Base-by-base conservation (phyloP, 2,888 invertebrate species). In the Odiellus spinosus region DNA sequence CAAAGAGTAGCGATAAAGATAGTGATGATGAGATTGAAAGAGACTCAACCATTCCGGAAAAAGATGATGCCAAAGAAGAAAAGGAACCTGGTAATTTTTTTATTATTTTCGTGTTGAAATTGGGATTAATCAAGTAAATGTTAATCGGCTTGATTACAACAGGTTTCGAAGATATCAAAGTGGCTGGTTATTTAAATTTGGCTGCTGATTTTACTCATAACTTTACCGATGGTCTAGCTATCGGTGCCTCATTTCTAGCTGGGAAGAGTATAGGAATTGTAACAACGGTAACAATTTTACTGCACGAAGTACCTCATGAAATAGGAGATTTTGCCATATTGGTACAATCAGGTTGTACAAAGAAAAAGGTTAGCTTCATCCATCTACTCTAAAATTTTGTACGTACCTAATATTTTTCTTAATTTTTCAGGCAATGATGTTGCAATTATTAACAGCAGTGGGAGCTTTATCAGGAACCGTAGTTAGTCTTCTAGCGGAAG, bases 311-410 rank as follows among this genome's bases (percentile, higher is more conserved):
- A 53, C 98, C 98, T 33, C 98, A 99, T 71, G 98, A 98, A 71
- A 95, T 98, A 63, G 98, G 98, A 35, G 98, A 98, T 67, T 99
- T 93, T 73, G 98, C 98, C 12, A 96, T 99, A 65, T 76, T 98
- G 46, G 80, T 98, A 47, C 93, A 96, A 67, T 93, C 95, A 41
- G 98, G 98, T 19, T 95, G 91, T 63, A 82, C 83, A 8, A 78
- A 85, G 58, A 79, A 73, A 62, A 91, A 91, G 71, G 78, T 76
- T 60, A 55, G 17, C 5, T 36, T 6, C 26, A 6, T 26, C 26
- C 53, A 54, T 35, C 5, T 2, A 11, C 2, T 34, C 34, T 36
- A 17, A 17, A 14, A 15, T 8, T 36, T 36, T 12, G 15, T 1
- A 15, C 15, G n/a, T 15, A 11, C 43, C 6, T 45, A 36, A n/a